phyloP scores from a whole-genome alignment of 2,113 vertebrate genomes.

The Otolemur garnettii region DNA sequence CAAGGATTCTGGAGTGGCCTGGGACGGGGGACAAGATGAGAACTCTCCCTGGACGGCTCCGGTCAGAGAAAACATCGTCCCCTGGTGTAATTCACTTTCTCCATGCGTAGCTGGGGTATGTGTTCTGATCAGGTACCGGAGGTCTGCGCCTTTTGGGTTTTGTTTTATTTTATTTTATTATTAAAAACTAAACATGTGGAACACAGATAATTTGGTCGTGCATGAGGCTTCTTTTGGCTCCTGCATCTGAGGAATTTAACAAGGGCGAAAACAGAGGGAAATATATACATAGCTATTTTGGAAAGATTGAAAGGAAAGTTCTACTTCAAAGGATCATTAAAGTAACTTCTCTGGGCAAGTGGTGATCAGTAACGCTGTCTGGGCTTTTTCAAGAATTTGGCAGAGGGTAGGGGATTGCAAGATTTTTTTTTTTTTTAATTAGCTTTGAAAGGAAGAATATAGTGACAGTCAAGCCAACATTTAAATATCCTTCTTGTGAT shows the following conservation, averaged over 20 bases:
- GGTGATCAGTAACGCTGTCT: neutral
- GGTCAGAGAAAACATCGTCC: neutral
- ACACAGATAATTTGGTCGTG: slow-evolving; percentile 83
- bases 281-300: slow-evolving; percentile 75
- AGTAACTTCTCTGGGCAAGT: slow-evolving; percentile 27
- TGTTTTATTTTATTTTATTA: slow-evolving; percentile 81
- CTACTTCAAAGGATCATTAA: slow-evolving; percentile 52
- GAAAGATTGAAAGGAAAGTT: slow-evolving; percentile 79
- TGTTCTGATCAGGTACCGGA: slow-evolving; percentile 83
- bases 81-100: rapidly evolving
- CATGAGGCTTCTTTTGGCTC: slow-evolving; percentile 79
- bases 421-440: slow-evolving; percentile 61
- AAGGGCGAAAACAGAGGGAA: slow-evolving; percentile 83
- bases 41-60: rapidly evolving
- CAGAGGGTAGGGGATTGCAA: slow-evolving; percentile 25
- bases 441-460: slow-evolving; percentile 61
- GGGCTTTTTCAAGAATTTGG: slow-evolving; percentile 1
- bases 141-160: slow-evolving; percentile 75
- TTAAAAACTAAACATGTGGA: slow-evolving; percentile 87
- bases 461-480: neutral
- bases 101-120: neutral
- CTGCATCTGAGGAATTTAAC: slow-evolving; percentile 84
- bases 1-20: neutral
- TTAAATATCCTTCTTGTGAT: slow-evolving; percentile 63
- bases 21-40: neutral